Conservation (phyloP, 2,888 invertebrate genomes). For the Trichopria drosophilae region DNA sequence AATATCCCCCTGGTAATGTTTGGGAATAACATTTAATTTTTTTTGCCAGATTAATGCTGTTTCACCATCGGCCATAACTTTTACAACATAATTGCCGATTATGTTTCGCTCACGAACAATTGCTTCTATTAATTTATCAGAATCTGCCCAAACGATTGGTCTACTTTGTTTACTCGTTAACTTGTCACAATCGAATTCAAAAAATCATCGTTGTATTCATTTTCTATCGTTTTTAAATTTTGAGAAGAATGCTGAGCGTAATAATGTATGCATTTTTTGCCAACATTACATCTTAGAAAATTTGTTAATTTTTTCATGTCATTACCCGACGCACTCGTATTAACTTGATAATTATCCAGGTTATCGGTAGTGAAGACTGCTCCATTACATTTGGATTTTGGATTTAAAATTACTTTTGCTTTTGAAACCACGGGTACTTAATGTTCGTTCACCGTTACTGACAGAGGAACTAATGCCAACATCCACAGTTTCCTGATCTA, state of each 20-base stretch:
- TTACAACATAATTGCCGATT: neutral
- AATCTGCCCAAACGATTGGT: neutral
- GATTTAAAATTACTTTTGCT: constrained; percentile 5
- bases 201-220: constrained; percentile 5
- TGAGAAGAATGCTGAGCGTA: constrained; percentile 8
- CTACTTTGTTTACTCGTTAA: neutral
- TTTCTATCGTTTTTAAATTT: constrained; percentile 3
- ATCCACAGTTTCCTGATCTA: neutral
- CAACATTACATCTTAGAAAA: no score
- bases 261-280: constrained; percentile 10
- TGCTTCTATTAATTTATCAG: neutral
- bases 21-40: no score
- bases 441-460: constrained; percentile 2
- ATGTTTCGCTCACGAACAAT: neutral
- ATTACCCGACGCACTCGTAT: neutral
- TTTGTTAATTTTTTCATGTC: no score
- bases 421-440: constrained; percentile 2
- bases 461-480: neutral
- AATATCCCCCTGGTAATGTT: no score
- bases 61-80: no score
- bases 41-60: no score
- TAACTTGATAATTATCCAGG: constrained; percentile 4
- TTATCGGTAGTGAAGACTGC: constrained; percentile 1
- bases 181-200: constrained; percentile 14
- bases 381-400: constrained; percentile 1